phyloP scores from a whole-genome alignment of 2,888 invertebrate species.

The Julus scandinavius region DNA sequence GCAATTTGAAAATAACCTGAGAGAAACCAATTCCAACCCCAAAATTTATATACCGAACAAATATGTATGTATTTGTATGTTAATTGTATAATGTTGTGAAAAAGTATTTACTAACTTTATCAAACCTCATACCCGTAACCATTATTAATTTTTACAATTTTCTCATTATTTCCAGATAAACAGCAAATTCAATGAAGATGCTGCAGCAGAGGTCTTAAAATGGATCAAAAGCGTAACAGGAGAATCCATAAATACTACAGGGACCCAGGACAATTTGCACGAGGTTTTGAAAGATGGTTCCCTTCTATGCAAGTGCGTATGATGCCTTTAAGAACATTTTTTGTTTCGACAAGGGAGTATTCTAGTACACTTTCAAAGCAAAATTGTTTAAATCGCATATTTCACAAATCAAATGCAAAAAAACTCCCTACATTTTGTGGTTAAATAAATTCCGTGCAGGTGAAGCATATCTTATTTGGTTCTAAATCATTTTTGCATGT shows the following conservation, averaged over 20 bases:
- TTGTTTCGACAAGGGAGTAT: neutral
- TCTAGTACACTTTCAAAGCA: neutral
- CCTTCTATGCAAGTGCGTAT: constrained; percentile 85
- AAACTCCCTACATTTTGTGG: no score
- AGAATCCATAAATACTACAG: constrained; percentile 85
- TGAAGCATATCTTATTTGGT: no score
- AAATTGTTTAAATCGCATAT: neutral
- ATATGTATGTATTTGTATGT: no score
- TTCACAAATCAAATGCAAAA: neutral
- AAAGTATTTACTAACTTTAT: no score
- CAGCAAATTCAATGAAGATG: constrained; percentile 95
- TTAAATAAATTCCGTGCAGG: no score
- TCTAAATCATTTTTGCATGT: no score
- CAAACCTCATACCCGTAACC: no score
- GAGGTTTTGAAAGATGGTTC: constrained; percentile 88
- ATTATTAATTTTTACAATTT: neutral
- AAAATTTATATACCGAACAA: no score
- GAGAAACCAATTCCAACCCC: no score
- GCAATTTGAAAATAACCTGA: neutral
- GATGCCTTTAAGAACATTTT: neutral
- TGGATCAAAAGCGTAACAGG: constrained; percentile 90
- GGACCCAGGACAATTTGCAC: constrained; percentile 94
- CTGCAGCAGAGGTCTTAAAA: constrained; percentile 90
- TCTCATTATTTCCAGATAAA: constrained; percentile 77
- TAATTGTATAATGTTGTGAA: no score